Evolutionary conservation across 2,888 invertebrate species (phyloP), one percentile per base, ranked within the genome.

Genomic region (Agrochola litura): DNA sequence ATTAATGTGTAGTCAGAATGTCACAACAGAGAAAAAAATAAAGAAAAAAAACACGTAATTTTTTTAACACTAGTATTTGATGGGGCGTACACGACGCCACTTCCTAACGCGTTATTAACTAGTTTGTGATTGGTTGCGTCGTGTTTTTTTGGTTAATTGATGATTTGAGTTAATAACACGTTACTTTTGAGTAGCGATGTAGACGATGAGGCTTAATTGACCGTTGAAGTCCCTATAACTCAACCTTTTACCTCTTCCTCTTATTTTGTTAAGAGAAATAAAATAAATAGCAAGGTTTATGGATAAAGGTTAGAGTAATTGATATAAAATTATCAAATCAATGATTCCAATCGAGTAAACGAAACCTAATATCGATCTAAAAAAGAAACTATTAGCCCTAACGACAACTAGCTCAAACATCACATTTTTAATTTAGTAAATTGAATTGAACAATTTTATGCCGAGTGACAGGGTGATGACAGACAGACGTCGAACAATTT

Each of bases 391-490:
- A 12, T 70, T 70, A 16, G 30, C 30, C 3, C 9, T 30, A 60
- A 60, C 25, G 25, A 54, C 14, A 58, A 64, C 10, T 6, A 16
- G n/a, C 60, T n/a, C 58, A 49, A 37, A 46, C 14, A 37, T 16
- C 49, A 66, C 22, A 56, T 68, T 72, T 77, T 73, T 73, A 73
- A 77, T 83, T 72, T 69, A 67, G 30, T 70, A 73, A 81, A 84
- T 81, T 84, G 66, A 74, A 73, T 72, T n/a, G 54, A 76, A 63
- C 43, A 64, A 74, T 73, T 78, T 30, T 49, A 37, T 22, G 43
- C 9, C 4, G n/a, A 54, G 58, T 73, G 58, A 61, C 37, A 76
- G 41, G 16, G 1, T 71, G 61, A 67, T 68, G 60, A 65, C 25
- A 56, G 49, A 68, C 4, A 16, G 16, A 69, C 37, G 41, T 37